Conservation (phyloP, 1,140 invertebrate genomes). For the Stegodyphus dumicola region DNA sequence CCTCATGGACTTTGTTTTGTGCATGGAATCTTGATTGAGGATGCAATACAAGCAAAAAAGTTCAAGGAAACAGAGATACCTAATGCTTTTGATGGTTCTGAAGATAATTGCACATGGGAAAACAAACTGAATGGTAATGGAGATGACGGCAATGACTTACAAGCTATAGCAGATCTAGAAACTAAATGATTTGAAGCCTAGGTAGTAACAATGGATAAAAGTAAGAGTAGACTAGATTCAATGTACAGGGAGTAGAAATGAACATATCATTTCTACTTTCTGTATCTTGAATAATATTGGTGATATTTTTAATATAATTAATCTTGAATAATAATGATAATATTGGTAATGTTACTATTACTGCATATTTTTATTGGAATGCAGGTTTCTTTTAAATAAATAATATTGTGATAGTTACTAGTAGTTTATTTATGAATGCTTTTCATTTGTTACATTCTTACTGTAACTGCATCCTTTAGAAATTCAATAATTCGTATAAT, state of each 20-base stretch:
- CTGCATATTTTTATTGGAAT: too few relatives aligned
- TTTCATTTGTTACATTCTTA: not conserved
- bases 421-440: too few relatives aligned
- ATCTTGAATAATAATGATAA: not conserved
- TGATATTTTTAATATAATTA: too few relatives aligned
- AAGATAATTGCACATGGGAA: too few relatives aligned
- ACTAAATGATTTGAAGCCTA: not conserved
- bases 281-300: too few relatives aligned
- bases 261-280: too few relatives aligned
- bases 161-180: not conserved
- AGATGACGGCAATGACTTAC: not conserved
- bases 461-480: not conserved
- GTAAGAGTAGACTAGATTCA: not conserved
- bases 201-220: not conserved
- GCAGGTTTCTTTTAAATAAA: too few relatives aligned
- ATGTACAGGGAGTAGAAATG: not conserved
- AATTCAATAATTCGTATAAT: too few relatives aligned
- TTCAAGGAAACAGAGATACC: not conserved
- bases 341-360: not conserved
- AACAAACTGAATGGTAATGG: not conserved
- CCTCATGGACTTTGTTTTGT: slow-evolving; percentile 2
- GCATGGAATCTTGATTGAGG: not conserved
- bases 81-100: too few relatives aligned
- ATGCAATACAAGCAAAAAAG: not conserved
- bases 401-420: too few relatives aligned